Base-by-base conservation (phyloP, 1,140 invertebrate genomes). In the Ostrea denselamellosa region DNA sequence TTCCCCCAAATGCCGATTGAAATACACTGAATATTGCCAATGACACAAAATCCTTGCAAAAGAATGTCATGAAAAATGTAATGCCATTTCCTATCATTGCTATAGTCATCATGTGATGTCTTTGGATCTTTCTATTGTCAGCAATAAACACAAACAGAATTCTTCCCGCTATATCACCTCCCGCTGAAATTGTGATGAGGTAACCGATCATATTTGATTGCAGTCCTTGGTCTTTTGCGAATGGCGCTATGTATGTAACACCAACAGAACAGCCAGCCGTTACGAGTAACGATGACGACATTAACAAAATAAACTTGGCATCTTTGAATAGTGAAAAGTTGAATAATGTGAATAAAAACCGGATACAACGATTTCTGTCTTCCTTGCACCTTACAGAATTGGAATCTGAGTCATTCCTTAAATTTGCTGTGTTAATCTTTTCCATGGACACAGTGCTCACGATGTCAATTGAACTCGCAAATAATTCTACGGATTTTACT, bases 101-200 rank as follows among this genome's bases (percentile, higher is more conserved):
- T 7, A 87, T 85, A 25, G 62, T 54, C 62, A 87, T 54, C 53
- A 87, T 87, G 1, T 87, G 83, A 44, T 65, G 65, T 51, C 83
- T 84, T 83, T 83, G 22, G 17, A 87, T 53, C n/a, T 83, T 34
- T 25, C 51, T 83, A 9, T 62, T 65, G 22, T 87, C 86, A 17
- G 62, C 51, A 3, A 87, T 51, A 7, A 87, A 54, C 17, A 65
- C 82, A 34, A 62, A 54, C 19, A 58, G 10, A 14, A 51, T 17
- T 7, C 83, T 82, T 25, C 82, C 82, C 53, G 54, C 54, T 25
- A 87, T 28, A 25, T 87, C 86, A 25, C 53, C 19, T 44, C n/a
- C 86, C 51, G 81, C 62, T 4, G 51, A 71, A 54, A 87, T 71
- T 17, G 86, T 83, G 0, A 87, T 17, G 17, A 87, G 56, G 14